These are phyloP conservation scores for Arremon brunneinucha DNA, from an alignment of 2,797 vertebrate species.

Conservation along the genomic window DNA sequence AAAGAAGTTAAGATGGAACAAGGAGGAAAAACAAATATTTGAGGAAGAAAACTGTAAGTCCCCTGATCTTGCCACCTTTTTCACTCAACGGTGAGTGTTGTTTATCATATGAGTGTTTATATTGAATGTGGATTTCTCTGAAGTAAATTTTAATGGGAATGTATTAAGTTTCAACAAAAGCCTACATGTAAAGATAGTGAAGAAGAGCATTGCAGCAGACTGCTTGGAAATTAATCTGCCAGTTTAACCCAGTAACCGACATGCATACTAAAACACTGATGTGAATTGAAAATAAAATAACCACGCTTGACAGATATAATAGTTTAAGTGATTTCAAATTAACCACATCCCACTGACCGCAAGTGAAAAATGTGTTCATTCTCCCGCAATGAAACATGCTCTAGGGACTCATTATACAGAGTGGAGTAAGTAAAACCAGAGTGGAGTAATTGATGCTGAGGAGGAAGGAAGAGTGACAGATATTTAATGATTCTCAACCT, in stretches of 20 bases:
- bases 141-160: slow-evolving; percentile 50
- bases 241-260: slow-evolving; percentile 78
- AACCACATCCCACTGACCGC: slow-evolving; percentile 83
- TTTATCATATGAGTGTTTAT: slow-evolving; percentile 16
- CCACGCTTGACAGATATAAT: slow-evolving; percentile 85
- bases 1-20: not conserved
- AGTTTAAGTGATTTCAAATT: slow-evolving; percentile 90
- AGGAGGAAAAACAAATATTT: not conserved
- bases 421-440: slow-evolving; percentile 80
- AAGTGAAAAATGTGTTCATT: slow-evolving; percentile 81
- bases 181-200: slow-evolving; percentile 37
- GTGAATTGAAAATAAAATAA: slow-evolving; percentile 86
- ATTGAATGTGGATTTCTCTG: not conserved
- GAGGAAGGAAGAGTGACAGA: slow-evolving; percentile 77
- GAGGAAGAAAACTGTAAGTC: not conserved
- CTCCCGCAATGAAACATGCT: slow-evolving; percentile 82
- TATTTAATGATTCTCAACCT: slow-evolving; percentile 78
- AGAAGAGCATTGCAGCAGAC: slow-evolving; percentile 60
- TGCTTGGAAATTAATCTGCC: slow-evolving; percentile 76
- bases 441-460: slow-evolving; percentile 83
- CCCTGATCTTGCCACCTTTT: not conserved
- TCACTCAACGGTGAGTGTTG: not conserved
- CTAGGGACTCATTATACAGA: slow-evolving; percentile 86
- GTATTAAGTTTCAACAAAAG: slow-evolving; percentile 61
- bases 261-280: slow-evolving; percentile 77